Percentiles rank a stretch among this genome's conserved stretches.
phyloP scores from a whole-genome alignment of 1,140 invertebrate species.

The Calosoma granatense region DNA sequence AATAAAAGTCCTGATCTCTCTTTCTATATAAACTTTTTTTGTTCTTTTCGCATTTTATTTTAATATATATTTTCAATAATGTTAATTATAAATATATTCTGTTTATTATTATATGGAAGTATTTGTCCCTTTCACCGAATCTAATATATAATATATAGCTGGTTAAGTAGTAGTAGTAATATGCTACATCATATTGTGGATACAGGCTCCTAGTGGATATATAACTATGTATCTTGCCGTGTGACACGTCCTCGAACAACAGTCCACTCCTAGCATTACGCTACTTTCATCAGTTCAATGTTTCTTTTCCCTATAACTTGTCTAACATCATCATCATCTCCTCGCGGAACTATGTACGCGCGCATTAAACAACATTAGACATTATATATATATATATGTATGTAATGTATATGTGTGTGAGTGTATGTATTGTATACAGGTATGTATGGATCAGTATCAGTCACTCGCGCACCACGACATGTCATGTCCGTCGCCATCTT shows the following conservation, averaged over 20 bases:
- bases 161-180: not conserved
- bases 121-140: slow-evolving; percentile 3
- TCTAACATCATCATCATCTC: too few relatives aligned
- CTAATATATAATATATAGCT: slow-evolving; percentile 3
- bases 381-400: too few relatives aligned
- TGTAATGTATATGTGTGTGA: too few relatives aligned
- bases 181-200: not conserved
- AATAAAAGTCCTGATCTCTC: not conserved
- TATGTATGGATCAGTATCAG: too few relatives aligned
- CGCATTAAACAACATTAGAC: too few relatives aligned
- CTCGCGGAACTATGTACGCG: too few relatives aligned
- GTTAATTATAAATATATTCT: slow-evolving; percentile 8
- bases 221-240: not conserved
- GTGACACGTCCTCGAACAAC: not conserved
- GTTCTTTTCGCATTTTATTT: slow-evolving; percentile 3
- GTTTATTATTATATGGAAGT: slow-evolving; percentile 7
- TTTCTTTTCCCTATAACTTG: too few relatives aligned
- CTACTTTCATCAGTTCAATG: too few relatives aligned
- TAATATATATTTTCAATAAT: not conserved
- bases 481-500: too few relatives aligned
- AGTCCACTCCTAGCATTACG: not conserved
- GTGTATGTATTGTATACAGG: too few relatives aligned
- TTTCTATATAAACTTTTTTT: slow-evolving; percentile 1
- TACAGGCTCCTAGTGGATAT: not conserved
- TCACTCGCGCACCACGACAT: too few relatives aligned